These are phyloP conservation scores for Toxotes chatareus DNA, from an alignment of 2,113 vertebrate genomes.

Conservation along the genomic window DNA sequence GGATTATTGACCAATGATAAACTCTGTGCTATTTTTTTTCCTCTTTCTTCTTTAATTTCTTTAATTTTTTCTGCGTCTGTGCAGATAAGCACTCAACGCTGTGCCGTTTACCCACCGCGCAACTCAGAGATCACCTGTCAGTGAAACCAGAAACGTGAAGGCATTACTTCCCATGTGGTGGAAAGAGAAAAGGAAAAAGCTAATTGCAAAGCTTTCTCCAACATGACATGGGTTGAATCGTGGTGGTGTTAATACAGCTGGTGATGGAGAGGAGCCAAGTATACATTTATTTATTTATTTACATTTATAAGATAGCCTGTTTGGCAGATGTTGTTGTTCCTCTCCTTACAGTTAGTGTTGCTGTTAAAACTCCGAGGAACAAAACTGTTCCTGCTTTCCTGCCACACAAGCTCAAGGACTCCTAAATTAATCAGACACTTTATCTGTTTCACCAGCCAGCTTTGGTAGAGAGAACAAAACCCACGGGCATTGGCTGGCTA, in stretches of 20 bases:
- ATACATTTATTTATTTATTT: constrained; percentile 32
- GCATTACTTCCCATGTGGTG: neutral
- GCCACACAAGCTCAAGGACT: constrained; percentile 31
- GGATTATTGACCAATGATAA: neutral
- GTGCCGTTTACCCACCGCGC: neutral
- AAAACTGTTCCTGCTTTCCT: neutral
- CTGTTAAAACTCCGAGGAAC: constrained; percentile 31
- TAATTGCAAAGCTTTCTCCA: neutral
- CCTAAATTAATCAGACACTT: constrained; percentile 50
- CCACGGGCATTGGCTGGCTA: constrained; percentile 38
- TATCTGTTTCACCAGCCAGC: constrained; percentile 38
- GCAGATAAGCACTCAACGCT: neutral
- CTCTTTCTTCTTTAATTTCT: neutral
- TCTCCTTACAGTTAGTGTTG: constrained; percentile 9
- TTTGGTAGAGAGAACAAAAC: constrained; percentile 35
- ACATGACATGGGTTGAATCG: neutral
- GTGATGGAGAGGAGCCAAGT: neutral
- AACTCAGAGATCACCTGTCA: neutral
- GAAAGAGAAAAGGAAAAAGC: neutral
- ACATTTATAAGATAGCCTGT: neutral
- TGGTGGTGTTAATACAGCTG: constrained; percentile 30
- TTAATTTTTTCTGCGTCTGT: neutral
- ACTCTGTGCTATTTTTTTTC: neutral
- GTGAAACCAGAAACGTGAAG: constrained; percentile 10
- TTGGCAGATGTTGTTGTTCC: constrained; percentile 21